Conservation (phyloP, 2,888 invertebrate genomes). For the Perizoma affinitatum region DNA sequence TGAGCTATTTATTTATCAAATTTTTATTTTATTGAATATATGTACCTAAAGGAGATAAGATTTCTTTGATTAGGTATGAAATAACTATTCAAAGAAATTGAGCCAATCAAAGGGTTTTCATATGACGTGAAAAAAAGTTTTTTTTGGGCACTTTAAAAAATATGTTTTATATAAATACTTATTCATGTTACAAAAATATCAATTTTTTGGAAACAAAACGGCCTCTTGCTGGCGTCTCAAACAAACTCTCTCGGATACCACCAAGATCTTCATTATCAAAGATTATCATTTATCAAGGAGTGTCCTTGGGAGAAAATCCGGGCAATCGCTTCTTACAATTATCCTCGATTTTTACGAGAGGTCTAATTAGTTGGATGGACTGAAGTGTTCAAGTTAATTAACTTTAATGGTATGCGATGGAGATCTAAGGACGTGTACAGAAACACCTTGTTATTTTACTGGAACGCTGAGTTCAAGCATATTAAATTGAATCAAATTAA, state of each 20-base stretch:
- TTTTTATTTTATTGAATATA: neutral
- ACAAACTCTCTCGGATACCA: neutral
- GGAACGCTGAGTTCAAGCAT: neutral
- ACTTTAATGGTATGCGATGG: conserved; percentile 74
- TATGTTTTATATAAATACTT: no score
- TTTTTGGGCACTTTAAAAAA: no score
- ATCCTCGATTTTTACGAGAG: conserved; percentile 73
- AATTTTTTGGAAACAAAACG: neutral
- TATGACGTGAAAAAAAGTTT: neutral
- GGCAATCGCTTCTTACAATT: conserved; percentile 75
- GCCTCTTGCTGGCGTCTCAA: neutral
- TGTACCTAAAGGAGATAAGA: neutral
- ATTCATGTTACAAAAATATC: no score
- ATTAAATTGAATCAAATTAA: no score
- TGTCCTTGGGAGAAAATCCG: conserved; percentile 70
- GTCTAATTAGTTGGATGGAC: conserved; percentile 77
- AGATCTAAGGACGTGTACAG: conserved; percentile 44
- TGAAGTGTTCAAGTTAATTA: conserved; percentile 72
- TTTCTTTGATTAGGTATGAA: no score
- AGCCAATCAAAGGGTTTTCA: conserved; percentile 14
- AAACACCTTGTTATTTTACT: conserved; percentile 21
- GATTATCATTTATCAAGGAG: conserved; percentile 65
- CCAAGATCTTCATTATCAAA: conserved; percentile 20
- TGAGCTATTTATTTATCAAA: neutral
- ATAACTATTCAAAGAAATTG: conserved; percentile 12